Conservation (phyloP, 37 sponge, comb jelly and placozoan genomes). For the Spongilla lacustris region DNA sequence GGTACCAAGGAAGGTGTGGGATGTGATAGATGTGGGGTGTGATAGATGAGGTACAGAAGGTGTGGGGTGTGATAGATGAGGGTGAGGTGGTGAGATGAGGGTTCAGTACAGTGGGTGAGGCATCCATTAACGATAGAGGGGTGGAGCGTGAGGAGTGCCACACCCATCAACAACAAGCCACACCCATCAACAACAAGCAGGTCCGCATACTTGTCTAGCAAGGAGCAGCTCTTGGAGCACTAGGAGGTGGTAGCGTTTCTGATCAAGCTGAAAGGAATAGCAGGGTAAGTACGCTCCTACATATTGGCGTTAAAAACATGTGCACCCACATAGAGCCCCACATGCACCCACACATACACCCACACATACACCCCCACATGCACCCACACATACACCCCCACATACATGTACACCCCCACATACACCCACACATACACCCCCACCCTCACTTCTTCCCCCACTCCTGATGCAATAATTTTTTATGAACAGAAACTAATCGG, state of each 20-base stretch:
- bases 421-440: too few species aligned
- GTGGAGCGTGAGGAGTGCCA: background rate
- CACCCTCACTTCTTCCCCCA: too few species aligned
- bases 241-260: slow-evolving; percentile 28
- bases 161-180: background rate
- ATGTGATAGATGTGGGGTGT: too few species aligned
- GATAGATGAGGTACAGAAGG: too few species aligned
- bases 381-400: background rate
- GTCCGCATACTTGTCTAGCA: slow-evolving; percentile 5
- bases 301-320: too few species aligned
- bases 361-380: slow-evolving; percentile 8
- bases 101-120: too few species aligned
- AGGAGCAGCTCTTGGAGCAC: slow-evolving; percentile 38
- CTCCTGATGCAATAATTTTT: too few species aligned
- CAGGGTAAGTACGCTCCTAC: background rate
- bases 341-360: background rate
- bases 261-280: slow-evolving; percentile 18
- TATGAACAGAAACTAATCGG: too few species aligned
- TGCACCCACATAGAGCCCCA: slow-evolving; percentile 6
- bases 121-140: too few species aligned
- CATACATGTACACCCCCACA: background rate
- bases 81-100: too few species aligned
- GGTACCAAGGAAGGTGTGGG: too few species aligned
- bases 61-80: too few species aligned
- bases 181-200: background rate